phyloP scores from a whole-genome alignment of 30 jellyfish, hydroid and myxozoan genomes.

The Turritopsis rubra region DNA sequence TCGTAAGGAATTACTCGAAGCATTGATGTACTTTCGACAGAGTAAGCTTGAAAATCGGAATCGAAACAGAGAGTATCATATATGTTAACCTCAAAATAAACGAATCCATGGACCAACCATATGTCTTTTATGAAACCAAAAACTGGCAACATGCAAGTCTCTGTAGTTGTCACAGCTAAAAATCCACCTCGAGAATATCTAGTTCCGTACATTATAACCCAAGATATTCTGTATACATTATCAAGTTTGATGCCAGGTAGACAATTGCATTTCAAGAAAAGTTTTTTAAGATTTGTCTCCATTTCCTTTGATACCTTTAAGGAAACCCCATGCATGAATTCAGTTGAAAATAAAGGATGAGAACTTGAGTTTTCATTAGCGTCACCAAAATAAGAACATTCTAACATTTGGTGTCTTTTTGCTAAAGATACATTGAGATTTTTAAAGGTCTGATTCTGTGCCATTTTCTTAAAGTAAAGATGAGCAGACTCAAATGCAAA shows the following conservation, averaged over 20 bases:
- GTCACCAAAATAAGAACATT: slow-evolving; percentile 37
- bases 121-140: slow-evolving; percentile 35
- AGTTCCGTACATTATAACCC: slow-evolving; percentile 37
- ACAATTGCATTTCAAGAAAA: background rate
- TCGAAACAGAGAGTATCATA: slow-evolving; percentile 28
- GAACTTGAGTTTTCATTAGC: slow-evolving; percentile 6
- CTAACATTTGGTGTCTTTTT: slow-evolving; percentile 31
- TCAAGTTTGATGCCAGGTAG: slow-evolving; percentile 36
- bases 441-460: slow-evolving; percentile 36
- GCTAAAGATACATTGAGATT: slow-evolving; percentile 31
- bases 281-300: background rate
- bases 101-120: slow-evolving; percentile 26
- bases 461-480: slow-evolving; percentile 30
- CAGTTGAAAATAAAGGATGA: slow-evolving; percentile 41
- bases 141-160: slow-evolving; percentile 22
- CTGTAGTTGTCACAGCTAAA: slow-evolving; percentile 21
- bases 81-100: slow-evolving; percentile 26
- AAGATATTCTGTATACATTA: slow-evolving; percentile 25
- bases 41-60: slow-evolving; percentile 27
- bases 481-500: slow-evolving; percentile 44
- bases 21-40: slow-evolving; percentile 3
- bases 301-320: background rate
- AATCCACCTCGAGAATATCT: slow-evolving; percentile 19
- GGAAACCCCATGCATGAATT: slow-evolving; percentile 29
- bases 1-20: slow-evolving; percentile 6